phyloP scores from a whole-genome alignment of 2,888 invertebrate species.

The Athalia rosae region DNA sequence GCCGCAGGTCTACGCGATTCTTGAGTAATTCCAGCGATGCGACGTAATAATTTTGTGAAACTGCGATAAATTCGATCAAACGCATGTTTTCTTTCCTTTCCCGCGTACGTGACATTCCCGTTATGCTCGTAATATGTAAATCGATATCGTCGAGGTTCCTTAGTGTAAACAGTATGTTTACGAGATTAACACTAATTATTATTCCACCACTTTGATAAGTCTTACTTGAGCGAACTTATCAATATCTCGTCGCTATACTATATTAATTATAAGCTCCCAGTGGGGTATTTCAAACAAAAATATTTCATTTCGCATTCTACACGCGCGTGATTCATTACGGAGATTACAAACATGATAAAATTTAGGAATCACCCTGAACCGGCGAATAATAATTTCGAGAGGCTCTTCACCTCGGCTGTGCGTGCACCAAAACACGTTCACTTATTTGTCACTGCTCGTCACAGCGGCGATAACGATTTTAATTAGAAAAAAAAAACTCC shows the following conservation, averaged over 20 bases:
- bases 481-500: too few species aligned
- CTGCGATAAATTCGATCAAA: too few species aligned
- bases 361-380: not conserved
- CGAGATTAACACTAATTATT: constrained; percentile 32
- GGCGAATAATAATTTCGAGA: too few species aligned
- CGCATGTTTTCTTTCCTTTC: constrained; percentile 3
- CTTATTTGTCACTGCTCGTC: too few species aligned
- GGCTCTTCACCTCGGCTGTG: too few species aligned
- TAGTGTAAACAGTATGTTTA: constrained; percentile 32
- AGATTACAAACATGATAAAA: not conserved
- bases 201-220: constrained; percentile 2
- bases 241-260: not conserved
- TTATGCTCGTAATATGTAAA: not conserved
- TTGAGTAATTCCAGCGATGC: too few species aligned
- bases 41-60: too few species aligned
- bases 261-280: constrained; percentile 29
- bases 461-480: too few species aligned
- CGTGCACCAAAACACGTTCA: too few species aligned
- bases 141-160: not conserved
- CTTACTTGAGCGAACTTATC: not conserved
- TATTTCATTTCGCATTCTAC: not conserved
- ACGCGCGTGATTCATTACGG: not conserved
- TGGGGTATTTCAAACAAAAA: constrained; percentile 20
- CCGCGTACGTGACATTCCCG: constrained; percentile 1
- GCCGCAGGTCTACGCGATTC: too few species aligned